These are phyloP conservation scores for Pachyrhynchus sulphureomaculatus DNA, from an alignment of 1,140 invertebrate species.

Conservation along the genomic window DNA sequence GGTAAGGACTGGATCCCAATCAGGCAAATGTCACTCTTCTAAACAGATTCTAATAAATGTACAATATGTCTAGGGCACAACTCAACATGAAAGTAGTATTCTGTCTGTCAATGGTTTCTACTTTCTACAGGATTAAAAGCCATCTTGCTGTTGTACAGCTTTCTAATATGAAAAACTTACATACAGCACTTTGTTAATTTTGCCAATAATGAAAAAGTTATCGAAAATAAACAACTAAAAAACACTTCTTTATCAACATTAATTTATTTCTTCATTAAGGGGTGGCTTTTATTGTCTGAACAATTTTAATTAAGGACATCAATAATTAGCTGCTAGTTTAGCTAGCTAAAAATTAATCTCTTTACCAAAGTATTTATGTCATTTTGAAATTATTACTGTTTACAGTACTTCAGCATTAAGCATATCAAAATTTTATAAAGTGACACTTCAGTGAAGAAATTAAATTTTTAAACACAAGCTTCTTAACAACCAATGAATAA, in stretches of 20 bases:
- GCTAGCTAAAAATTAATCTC: constrained; percentile 20
- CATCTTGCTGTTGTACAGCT: too few species aligned
- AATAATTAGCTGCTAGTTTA: constrained; percentile 18
- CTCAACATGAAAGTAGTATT: too few species aligned
- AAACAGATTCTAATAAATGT: too few species aligned
- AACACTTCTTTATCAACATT: constrained; percentile 10
- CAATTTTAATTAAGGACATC: constrained; percentile 31
- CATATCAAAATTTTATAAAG: neutral
- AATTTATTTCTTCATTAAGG: constrained; percentile 24
- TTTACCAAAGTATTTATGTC: constrained; percentile 4
- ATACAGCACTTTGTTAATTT: too few species aligned
- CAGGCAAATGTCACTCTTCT: too few species aligned
- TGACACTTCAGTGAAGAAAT: neutral
- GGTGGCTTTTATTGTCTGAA: constrained; percentile 41
- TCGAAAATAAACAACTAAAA: too few species aligned
- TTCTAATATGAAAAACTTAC: too few species aligned
- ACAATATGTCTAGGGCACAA: too few species aligned
- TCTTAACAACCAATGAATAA: constrained; percentile 24
- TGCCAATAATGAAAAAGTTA: too few species aligned
- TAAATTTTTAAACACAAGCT: constrained; percentile 3
- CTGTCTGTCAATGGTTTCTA: too few species aligned
- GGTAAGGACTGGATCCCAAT: too few species aligned
- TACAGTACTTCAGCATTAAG: neutral
- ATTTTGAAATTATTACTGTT: constrained; percentile 14
- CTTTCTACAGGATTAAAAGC: too few species aligned